Conservation (phyloP, 1,140 invertebrate genomes). For the Tigriopus japonicus region DNA sequence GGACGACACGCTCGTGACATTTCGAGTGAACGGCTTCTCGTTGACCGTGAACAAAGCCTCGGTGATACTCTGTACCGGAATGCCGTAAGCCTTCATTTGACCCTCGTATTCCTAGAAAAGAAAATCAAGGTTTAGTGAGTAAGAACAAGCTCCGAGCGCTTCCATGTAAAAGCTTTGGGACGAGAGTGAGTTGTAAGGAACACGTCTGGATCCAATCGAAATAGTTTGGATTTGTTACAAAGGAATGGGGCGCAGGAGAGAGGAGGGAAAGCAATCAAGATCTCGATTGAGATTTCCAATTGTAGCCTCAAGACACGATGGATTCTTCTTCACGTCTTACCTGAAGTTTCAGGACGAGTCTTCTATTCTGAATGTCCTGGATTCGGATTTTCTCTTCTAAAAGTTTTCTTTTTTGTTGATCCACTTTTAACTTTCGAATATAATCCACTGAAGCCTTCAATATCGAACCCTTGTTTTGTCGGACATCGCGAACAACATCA, state of each 20-base stretch:
- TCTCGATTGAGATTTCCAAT: no score
- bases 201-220: no score
- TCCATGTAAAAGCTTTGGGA: no score
- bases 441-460: slow-evolving; percentile 93
- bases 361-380: slow-evolving; percentile 61
- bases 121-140: no score
- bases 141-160: no score
- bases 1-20: not conserved
- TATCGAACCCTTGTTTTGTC: slow-evolving; percentile 90
- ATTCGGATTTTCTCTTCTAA: slow-evolving; percentile 54
- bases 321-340: slow-evolving; percentile 28
- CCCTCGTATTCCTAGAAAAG: slow-evolving; percentile 5
- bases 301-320: no score
- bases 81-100: slow-evolving; percentile 11
- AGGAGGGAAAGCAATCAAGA: no score
- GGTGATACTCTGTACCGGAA: not conserved
- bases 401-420: slow-evolving; percentile 56
- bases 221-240: no score
- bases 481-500: slow-evolving; percentile 63
- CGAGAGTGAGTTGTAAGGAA: no score
- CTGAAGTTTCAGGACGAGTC: slow-evolving; percentile 57
- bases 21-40: no score
- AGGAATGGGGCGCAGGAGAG: no score
- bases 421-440: slow-evolving; percentile 69
- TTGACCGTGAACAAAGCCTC: no score